Base-by-base conservation (phyloP, 2,888 invertebrate species). In the Ormyrus pomaceus region DNA sequence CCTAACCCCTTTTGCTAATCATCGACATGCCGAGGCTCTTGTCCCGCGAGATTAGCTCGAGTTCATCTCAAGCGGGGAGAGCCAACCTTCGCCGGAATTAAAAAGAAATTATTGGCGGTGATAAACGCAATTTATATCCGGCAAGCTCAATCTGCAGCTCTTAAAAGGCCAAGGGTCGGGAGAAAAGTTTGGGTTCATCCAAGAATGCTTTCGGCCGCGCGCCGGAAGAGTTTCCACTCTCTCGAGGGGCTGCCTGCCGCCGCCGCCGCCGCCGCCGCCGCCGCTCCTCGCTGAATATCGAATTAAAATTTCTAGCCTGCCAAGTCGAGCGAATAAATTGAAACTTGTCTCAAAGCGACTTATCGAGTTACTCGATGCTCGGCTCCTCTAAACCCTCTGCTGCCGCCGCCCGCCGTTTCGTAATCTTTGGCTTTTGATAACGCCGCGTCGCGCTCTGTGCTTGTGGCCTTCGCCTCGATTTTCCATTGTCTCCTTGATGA, bases 311-410 rank as follows among this genome's bases (percentile, higher is more conserved):
- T 77, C 6, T n/a, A n/a, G 6, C 13, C 10, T 46, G 34, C 46
- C 45, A 45, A 77, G 71, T 73, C 66, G 50, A 66, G 55, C 48
- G 66, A 48, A 66, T 66, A 66, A 77, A 72, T 72, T 72, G 59
- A 77, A 73, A 78, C 66, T 78, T 66, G 68, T 55, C 50, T 48
- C 50, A 11, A 46, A 58, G 72, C 72, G 78, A 65, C 64, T 76
- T 50, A 69, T 76, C 65, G 19, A 51, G 45, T 56, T 13, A 46
- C 56, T 51, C 13, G 8, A 13, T 34, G 34, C 34, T 34, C 34
- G 34, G 34, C 34, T 34, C 34, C 34, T 34, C 34, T 34, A 34
- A 34, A 34, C 34, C 34, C 34, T 34, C 34, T 64, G 64, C 69
- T 11, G 68, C 46, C 48, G 45, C 10, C 48, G 13, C n/a, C 45